Conservation (phyloP, 2,113 vertebrate genomes). For the Antennarius striatus region DNA sequence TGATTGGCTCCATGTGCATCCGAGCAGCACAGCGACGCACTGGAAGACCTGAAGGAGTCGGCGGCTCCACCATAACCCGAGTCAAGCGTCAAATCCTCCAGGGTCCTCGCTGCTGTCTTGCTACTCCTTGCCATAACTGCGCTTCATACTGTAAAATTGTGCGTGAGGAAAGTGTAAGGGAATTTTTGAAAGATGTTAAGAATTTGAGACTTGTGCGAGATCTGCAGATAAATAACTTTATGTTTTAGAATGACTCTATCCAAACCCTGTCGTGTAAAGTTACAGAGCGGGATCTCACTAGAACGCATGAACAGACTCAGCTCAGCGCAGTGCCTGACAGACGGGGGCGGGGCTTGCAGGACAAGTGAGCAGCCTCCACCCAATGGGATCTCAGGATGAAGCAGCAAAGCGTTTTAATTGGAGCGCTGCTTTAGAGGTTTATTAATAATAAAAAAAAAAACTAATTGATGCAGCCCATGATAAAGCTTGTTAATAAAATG, state of each 20-base stretch:
- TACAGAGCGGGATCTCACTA: conserved; percentile 37
- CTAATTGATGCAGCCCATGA: conserved; percentile 6
- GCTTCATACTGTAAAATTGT: conserved; percentile 90
- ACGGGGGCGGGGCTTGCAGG: conserved; percentile 61
- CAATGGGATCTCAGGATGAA: conserved; percentile 55
- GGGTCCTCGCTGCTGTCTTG: conserved; percentile 91
- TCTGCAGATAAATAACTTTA: neutral
- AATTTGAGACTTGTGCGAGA: conserved; percentile 8
- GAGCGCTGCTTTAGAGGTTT: conserved; percentile 35
- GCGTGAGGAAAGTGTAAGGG: conserved; percentile 51
- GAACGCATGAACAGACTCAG: conserved; percentile 50
- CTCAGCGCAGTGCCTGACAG: conserved; percentile 63
- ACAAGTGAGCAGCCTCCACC: conserved; percentile 49
- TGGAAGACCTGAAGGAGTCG: conserved; percentile 97
- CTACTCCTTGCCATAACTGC: conserved; percentile 94
- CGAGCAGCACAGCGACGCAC: conserved; percentile 95
- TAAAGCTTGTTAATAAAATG: conserved; percentile 9
- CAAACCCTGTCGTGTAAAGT: conserved; percentile 47
- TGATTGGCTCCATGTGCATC: conserved; percentile 89
- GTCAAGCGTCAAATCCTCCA: conserved; percentile 98
- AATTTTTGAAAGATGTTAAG: conserved; percentile 22
- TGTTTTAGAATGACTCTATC: conserved; percentile 22
- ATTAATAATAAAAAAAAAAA: conserved; percentile 21
- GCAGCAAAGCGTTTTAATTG: conserved; percentile 59
- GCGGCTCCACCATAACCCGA: conserved; percentile 99